phyloP scores from a whole-genome alignment of 2,888 invertebrate genomes.

The Drosophila nigricruria region DNA sequence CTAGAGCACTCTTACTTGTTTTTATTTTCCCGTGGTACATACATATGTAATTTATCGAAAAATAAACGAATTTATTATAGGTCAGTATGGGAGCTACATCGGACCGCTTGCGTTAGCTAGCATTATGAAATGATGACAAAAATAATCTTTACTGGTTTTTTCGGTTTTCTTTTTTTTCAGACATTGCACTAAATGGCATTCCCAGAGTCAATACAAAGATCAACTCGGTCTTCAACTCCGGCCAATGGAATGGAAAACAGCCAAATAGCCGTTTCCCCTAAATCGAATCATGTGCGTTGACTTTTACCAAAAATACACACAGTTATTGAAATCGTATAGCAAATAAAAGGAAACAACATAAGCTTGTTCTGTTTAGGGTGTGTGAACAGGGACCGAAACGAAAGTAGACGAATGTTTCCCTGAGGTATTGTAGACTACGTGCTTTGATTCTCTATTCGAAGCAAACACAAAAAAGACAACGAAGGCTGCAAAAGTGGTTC shows the following conservation, averaged over 20 bases:
- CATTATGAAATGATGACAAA: too few relatives aligned
- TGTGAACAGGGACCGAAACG: slow-evolving; percentile 25
- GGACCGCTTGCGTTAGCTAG: too few relatives aligned
- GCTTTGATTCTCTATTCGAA: slow-evolving; percentile 43
- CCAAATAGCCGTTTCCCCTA: slow-evolving; percentile 54
- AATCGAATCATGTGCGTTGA: slow-evolving; percentile 64
- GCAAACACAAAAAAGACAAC: not conserved
- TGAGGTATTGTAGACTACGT: slow-evolving; percentile 47
- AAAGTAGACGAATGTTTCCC: slow-evolving; percentile 62
- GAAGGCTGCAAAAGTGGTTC: not conserved
- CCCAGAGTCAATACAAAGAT: slow-evolving; percentile 31
- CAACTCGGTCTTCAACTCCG: slow-evolving; percentile 35
- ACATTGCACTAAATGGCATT: slow-evolving; percentile 41
- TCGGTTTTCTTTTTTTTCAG: slow-evolving; percentile 38
- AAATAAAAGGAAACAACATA: slow-evolving; percentile 3
- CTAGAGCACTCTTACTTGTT: too few relatives aligned
- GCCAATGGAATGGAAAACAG: slow-evolving; percentile 50
- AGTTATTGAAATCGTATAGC: slow-evolving; percentile 11
- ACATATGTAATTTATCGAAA: too few relatives aligned
- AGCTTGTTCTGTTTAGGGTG: slow-evolving; percentile 21
- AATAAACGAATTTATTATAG: too few relatives aligned
- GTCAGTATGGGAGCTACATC: too few relatives aligned
- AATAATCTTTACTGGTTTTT: too few relatives aligned
- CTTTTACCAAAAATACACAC: not conserved
- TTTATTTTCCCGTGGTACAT: too few relatives aligned